Conservation (phyloP, 2,888 invertebrate genomes). For the Cataglyphis altisquamis region DNA sequence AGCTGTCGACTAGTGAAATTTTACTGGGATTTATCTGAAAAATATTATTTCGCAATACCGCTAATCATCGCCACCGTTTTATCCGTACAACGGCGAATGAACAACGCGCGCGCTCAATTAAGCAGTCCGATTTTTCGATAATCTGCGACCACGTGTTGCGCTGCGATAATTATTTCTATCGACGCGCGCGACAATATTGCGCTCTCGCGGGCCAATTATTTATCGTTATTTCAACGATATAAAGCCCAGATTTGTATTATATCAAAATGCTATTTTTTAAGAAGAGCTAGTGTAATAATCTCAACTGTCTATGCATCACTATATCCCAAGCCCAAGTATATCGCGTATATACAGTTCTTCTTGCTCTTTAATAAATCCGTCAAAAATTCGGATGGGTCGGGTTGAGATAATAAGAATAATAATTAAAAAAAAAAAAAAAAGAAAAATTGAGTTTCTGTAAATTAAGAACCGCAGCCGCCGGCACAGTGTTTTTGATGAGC, state of each 20-base stretch:
- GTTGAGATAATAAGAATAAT: neutral
- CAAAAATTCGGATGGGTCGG: neutral
- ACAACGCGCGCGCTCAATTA: conserved; percentile 52
- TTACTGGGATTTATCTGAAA: conserved; percentile 23
- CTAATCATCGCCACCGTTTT: conserved; percentile 36
- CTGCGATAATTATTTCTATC: conserved; percentile 60
- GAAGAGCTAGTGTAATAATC: neutral
- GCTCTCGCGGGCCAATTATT: conserved; percentile 49
- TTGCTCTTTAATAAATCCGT: neutral
- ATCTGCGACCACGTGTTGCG: conserved; percentile 75
- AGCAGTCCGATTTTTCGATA: conserved; percentile 71
- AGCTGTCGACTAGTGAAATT: neutral
- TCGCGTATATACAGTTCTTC: too few species aligned
- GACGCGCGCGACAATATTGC: conserved; percentile 50
- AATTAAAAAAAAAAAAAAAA: neutral
- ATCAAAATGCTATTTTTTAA: neutral
- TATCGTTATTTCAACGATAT: conserved; percentile 32
- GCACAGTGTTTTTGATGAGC: conserved; percentile 70
- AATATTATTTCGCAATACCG: conserved; percentile 11
- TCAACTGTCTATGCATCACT: too few species aligned
- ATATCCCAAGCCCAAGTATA: neutral
- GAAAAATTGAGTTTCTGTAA: conserved; percentile 12
- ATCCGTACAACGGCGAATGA: conserved; percentile 24
- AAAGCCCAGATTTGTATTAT: neutral
- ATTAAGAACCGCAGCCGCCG: conserved; percentile 40